A percentile compares a stretch with the other conserved stretches of the same genome.
Conservation (phyloP, 1,140 invertebrate genomes). For the Mamestra configurata region DNA sequence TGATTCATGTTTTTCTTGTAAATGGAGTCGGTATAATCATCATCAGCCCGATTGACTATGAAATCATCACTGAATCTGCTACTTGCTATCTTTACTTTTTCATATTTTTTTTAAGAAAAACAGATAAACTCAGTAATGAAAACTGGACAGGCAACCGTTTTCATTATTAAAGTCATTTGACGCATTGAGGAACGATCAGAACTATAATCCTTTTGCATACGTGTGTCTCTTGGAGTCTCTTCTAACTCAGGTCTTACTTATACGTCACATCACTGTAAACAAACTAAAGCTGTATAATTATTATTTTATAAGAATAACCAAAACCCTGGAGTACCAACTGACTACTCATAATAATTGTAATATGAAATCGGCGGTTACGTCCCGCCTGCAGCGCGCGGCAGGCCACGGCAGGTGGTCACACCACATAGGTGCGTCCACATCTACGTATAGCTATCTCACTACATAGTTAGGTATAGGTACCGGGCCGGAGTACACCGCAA, state of each 20-base stretch:
- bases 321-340: neutral
- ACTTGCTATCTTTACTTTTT: neutral
- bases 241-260: too few species aligned
- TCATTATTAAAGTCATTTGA: too few species aligned
- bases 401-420: constrained; percentile 68
- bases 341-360: constrained; percentile 3
- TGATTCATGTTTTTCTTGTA: neutral
- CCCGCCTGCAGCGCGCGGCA: constrained; percentile 5
- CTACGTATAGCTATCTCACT: constrained; percentile 67
- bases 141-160: too few species aligned
- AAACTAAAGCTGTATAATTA: too few species aligned
- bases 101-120: too few species aligned
- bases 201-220: too few species aligned
- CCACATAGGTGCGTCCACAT: constrained; percentile 53
- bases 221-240: too few species aligned
- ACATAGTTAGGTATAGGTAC: constrained; percentile 54
- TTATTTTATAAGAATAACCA: neutral
- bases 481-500: constrained; percentile 43
- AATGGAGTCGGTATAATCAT: neutral
- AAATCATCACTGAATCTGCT: neutral
- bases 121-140: too few species aligned
- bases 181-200: too few species aligned
- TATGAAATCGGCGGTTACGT: constrained; percentile 5
- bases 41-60: neutral
- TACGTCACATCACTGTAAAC: too few species aligned